phyloP scores from a whole-genome alignment of 2,888 invertebrate species.

The Tenthredo scrophulariae region DNA sequence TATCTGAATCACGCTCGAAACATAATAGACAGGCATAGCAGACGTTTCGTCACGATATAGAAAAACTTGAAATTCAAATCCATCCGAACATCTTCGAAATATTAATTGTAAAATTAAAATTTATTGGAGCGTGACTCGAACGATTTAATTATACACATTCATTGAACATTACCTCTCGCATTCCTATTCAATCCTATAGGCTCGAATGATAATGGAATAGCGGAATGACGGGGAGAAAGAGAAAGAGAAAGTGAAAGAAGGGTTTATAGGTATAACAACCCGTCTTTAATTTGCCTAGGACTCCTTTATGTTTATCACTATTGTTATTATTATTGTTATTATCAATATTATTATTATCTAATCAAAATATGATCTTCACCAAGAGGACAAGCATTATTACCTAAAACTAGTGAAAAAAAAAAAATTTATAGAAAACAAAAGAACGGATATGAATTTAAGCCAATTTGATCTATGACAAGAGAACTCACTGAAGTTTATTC shows the following conservation, averaged over 20 bases:
- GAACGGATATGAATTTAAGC: not conserved
- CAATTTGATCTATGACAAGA: slow-evolving; percentile 10
- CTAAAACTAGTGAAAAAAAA: not conserved
- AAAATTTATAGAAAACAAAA: not conserved
- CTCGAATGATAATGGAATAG: slow-evolving; percentile 2
- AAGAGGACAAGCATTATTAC: slow-evolving; percentile 21
- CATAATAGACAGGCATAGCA: not conserved
- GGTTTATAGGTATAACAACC: not conserved
- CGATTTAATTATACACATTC: slow-evolving; percentile 34
- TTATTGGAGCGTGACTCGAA: not conserved
- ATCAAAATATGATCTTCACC: slow-evolving; percentile 24
- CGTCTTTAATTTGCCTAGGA: slow-evolving; percentile 42
- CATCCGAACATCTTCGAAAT: not conserved
- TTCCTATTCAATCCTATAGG: slow-evolving; percentile 18
- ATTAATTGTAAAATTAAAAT: not conserved
- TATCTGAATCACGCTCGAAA: not conserved
- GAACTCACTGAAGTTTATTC: not conserved
- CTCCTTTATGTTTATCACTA: slow-evolving; percentile 28
- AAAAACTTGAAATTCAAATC: not conserved
- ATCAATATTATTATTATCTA: slow-evolving; percentile 7
- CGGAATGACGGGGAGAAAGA: not conserved
- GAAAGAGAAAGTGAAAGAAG: not conserved
- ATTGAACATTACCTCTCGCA: not conserved
- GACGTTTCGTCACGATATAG: not conserved
- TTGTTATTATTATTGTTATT: not conserved